Evolutionary conservation across 2,113 vertebrate species (phyloP).

Genomic region (Nesogale talazaci): DNA sequence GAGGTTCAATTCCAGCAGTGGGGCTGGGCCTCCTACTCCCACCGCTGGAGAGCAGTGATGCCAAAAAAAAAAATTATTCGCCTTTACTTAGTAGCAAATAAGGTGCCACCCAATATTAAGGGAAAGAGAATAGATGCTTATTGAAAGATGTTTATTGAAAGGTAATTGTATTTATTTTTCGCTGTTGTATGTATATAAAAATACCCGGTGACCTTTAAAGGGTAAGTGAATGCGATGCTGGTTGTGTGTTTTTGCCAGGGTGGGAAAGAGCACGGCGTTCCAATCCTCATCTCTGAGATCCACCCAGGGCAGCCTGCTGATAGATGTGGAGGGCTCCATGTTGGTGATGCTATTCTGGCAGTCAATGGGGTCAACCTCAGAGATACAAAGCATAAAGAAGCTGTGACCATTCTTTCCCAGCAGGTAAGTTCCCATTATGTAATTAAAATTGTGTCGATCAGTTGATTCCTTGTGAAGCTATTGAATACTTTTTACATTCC

Average conservation of each 20-base stretch:
- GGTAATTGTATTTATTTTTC: background rate
- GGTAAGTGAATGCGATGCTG: constrained; percentile 16
- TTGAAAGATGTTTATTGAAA: constrained; percentile 39
- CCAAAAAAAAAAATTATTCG: constrained; percentile 54
- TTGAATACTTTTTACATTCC: constrained; percentile 43
- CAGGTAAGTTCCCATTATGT: constrained; percentile 88
- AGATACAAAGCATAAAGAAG: constrained; percentile 99
- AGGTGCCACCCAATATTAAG: constrained; percentile 9
- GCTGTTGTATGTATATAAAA: background rate
- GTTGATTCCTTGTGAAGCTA: background rate
- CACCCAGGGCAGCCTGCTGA: constrained; percentile 96
- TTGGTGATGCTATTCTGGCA: constrained; percentile 97
- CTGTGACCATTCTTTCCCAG: constrained; percentile 98
- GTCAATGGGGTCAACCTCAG: constrained; percentile 98
- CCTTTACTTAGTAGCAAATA: constrained; percentile 29
- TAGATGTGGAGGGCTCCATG: constrained; percentile 95
- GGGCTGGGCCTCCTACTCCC: too few species aligned
- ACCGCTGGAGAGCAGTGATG: too few species aligned
- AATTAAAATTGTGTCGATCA: background rate
- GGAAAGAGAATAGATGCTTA: background rate
- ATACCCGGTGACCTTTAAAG: background rate
- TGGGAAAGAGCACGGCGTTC: constrained; percentile 98
- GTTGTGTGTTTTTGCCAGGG: constrained; percentile 86
- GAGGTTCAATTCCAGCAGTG: too few species aligned
- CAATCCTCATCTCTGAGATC: constrained; percentile 98